Base-by-base conservation (phyloP, 2,888 invertebrate species). In the Mallateleia sp. region DNA sequence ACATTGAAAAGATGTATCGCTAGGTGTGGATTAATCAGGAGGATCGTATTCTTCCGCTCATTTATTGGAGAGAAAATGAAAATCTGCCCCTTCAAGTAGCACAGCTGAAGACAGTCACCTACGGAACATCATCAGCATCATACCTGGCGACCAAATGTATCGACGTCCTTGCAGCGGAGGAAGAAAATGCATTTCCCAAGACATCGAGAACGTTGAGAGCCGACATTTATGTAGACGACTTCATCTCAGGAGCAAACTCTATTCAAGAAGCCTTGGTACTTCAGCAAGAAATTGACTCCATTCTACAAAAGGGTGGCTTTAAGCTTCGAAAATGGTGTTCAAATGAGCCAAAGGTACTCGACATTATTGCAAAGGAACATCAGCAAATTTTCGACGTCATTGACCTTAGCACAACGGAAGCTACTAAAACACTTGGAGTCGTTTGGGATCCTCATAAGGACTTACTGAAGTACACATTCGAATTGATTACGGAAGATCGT, bases 251-350 rank as follows among this genome's bases (percentile, higher is more conserved):
- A 6, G 11, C 32, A 2, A 8, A 28, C 2, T n/a, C 56, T 24
- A 2, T n/a, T 3, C 11, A 34, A 8, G 34, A 34, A 34, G 11
- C n/a, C n/a, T n/a, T n/a, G n/a, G n/a, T n/a, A n/a, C 11, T 28
- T 28, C 28, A 28, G 15, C 8, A 56, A n/a, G 15, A 56, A n/a
- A 5, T 56, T 9, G 56, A 28, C 3, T 52, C 25, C 2, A 22
- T 52, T 8, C 52, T 52, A 1, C 7, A 1, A 2, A 34, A 14
- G 25, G 20, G 66, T 20, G 62, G 42, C 18, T 75, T 75, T 32
- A 15, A 38, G n/a, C 25, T 75, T 7, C 14, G 32, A 14, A 75
- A 75, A 25, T 75, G 64, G 64, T 54, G 42, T 42, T 52, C 20
- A 3, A 66, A 47, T 18, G 11, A 4, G n/a, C 15, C n/a, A 2